Evolutionary conservation across 2,888 invertebrate genomes (phyloP).

Genomic region (Volucella inflata): DNA sequence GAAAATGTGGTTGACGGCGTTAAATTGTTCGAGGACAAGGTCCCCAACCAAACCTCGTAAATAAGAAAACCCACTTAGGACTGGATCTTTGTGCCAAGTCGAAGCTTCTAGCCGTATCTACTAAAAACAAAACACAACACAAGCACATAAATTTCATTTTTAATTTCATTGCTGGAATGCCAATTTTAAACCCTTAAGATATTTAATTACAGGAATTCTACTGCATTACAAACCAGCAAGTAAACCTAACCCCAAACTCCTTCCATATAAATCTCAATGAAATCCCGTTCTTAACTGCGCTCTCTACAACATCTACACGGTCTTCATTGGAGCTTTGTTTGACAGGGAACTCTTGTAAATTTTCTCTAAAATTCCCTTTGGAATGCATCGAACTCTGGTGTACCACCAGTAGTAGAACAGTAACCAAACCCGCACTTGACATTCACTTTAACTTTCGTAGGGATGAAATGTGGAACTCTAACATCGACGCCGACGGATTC

Average conservation of each 20-base stretch:
- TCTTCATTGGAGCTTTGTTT: slow-evolving; percentile 41
- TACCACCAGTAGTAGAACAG: slow-evolving; percentile 35
- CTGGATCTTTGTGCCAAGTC: no score
- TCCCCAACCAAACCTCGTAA: no score
- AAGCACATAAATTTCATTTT: slow-evolving; percentile 4
- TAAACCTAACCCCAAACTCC: neutral
- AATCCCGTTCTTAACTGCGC: neutral
- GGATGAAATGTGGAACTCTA: slow-evolving; percentile 37
- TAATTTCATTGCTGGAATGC: slow-evolving; percentile 42
- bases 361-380: slow-evolving; percentile 24
- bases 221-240: slow-evolving; percentile 52
- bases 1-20: no score
- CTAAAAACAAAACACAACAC: neutral
- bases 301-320: neutral
- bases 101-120: no score
- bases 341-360: slow-evolving; percentile 45
- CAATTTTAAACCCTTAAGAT: slow-evolving; percentile 57
- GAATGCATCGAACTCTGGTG: neutral
- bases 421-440: slow-evolving; percentile 64
- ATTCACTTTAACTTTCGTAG: slow-evolving; percentile 47
- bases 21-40: no score
- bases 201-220: slow-evolving; percentile 73
- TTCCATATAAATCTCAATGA: slow-evolving; percentile 40
- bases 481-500: slow-evolving; percentile 24
- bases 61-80: no score